phyloP scores from a whole-genome alignment of 2,888 invertebrate genomes.

The Idaea biselata region DNA sequence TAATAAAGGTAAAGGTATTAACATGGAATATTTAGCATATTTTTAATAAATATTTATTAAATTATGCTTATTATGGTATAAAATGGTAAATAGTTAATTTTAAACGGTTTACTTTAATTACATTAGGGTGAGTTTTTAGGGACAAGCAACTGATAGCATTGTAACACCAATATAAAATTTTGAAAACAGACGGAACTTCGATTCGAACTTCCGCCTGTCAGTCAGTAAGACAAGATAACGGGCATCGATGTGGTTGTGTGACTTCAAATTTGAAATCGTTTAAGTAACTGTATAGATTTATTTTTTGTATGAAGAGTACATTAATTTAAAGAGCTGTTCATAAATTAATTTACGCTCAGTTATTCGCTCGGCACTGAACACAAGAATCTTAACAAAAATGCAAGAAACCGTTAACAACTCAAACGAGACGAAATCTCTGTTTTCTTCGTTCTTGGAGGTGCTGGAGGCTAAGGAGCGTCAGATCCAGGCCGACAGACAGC shows the following conservation, averaged over 20 bases:
- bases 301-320: constrained; percentile 3
- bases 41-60: too few relatives aligned
- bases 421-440: constrained; percentile 67
- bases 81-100: too few relatives aligned
- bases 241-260: constrained; percentile 41
- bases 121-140: too few relatives aligned
- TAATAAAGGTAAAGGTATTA: too few relatives aligned
- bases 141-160: too few relatives aligned
- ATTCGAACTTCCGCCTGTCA: neutral
- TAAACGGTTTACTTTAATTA: too few relatives aligned
- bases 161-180: too few relatives aligned
- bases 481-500: constrained; percentile 59
- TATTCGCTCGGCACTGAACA: neutral
- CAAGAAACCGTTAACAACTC: constrained; percentile 76
- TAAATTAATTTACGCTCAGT: neutral
- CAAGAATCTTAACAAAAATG: constrained; percentile 46
- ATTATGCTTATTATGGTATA: too few relatives aligned
- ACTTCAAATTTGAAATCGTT: constrained; percentile 46
- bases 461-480: constrained; percentile 65
- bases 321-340: neutral
- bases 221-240: neutral
- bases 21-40: too few relatives aligned
- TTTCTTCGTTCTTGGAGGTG: constrained; percentile 68
- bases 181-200: neutral
- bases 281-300: constrained; percentile 40